Evolutionary conservation across 1,140 invertebrate species (phyloP).

Genomic region (Stenopsyche tienmushanensis): DNA sequence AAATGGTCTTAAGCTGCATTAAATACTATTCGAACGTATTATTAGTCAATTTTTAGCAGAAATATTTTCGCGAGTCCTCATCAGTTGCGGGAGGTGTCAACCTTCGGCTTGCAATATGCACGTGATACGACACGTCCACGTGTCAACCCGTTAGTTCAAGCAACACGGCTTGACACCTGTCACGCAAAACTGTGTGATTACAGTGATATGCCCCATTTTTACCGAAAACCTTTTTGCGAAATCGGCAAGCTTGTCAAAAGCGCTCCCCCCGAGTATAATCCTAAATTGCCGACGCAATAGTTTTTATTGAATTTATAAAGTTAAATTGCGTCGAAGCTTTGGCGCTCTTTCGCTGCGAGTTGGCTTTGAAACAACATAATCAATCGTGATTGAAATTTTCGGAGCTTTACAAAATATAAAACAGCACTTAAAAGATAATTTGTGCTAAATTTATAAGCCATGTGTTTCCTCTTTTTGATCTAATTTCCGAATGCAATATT

Average conservation of each 20-base stretch:
- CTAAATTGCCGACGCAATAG: too few relatives aligned
- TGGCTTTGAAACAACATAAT: neutral
- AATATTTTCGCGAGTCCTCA: neutral
- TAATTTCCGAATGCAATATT: too few relatives aligned
- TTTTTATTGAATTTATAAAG: too few relatives aligned
- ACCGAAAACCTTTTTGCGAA: neutral
- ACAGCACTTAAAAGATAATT: neutral
- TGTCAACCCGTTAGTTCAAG: constrained; percentile 12
- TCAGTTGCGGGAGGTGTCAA: neutral
- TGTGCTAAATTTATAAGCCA: neutral
- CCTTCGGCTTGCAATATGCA: constrained; percentile 7
- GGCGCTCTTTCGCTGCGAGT: too few relatives aligned
- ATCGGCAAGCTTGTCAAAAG: neutral
- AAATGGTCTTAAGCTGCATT: too few relatives aligned
- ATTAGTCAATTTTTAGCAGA: too few relatives aligned
- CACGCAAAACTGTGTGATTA: constrained; percentile 10
- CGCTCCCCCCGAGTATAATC: neutral
- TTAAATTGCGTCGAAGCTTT: too few relatives aligned
- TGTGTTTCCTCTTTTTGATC: too few relatives aligned
- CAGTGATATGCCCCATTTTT: neutral
- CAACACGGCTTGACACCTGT: constrained; percentile 13
- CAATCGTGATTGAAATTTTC: neutral
- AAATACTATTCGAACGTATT: too few relatives aligned
- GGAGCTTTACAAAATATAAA: neutral
- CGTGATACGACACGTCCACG: constrained; percentile 3